Conservation (phyloP, 1,140 invertebrate genomes). For the Nasonia vitripennis region DNA sequence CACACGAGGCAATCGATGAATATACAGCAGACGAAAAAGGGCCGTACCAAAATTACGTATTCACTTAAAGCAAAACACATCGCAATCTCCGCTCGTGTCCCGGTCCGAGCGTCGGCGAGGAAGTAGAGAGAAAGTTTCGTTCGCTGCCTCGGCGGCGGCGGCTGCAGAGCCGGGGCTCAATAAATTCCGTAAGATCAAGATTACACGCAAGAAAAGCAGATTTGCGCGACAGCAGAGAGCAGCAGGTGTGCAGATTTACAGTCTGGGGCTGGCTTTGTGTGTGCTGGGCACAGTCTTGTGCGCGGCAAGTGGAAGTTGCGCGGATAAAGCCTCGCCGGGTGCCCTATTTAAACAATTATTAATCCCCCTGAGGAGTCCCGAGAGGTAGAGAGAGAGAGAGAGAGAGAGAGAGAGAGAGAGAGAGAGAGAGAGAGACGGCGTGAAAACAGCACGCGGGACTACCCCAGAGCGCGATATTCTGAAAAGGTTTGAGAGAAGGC, state of each 20-base stretch:
- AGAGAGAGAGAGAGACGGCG: constrained; percentile 12
- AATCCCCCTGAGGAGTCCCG: constrained; percentile 22
- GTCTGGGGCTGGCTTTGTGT: not conserved
- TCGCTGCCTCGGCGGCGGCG: not conserved
- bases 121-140: not conserved
- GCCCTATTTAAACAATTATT: constrained; percentile 35
- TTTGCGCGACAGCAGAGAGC: not conserved
- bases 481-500: constrained; percentile 25
- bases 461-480: constrained; percentile 3
- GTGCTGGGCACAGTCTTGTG: not conserved
- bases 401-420: not conserved
- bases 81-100: too few relatives aligned
- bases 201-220: constrained; percentile 15
- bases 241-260: not conserved
- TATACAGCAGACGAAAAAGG: too few relatives aligned
- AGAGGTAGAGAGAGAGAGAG: not conserved
- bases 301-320: not conserved
- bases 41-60: too few relatives aligned
- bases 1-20: too few relatives aligned
- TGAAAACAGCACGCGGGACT: constrained; percentile 20
- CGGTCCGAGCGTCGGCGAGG: not conserved
- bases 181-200: constrained; percentile 30
- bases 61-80: too few relatives aligned
- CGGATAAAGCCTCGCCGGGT: constrained; percentile 10
- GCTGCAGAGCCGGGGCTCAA: not conserved